Percentiles rank a stretch among this genome's conserved stretches.
Conservation (phyloP, 2,888 invertebrate species). For the Drosophila fungiperda region DNA sequence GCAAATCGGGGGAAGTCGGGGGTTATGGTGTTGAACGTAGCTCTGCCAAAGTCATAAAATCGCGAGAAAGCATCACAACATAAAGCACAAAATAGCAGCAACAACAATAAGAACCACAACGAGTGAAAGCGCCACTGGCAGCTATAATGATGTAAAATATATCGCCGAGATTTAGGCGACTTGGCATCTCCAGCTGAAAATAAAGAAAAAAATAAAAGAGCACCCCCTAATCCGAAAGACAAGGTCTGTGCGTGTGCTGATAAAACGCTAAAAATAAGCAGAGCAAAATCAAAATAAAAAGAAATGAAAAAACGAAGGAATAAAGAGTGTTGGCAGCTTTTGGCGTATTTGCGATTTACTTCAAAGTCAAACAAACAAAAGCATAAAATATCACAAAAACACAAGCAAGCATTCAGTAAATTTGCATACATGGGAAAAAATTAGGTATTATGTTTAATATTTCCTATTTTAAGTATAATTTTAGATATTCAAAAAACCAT, state of each 20-base stretch:
- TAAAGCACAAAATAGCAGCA: slow-evolving; percentile 57
- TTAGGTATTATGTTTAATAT: not conserved
- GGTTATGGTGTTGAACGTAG: slow-evolving; percentile 7
- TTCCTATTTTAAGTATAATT: not conserved
- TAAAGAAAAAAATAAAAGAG: not conserved
- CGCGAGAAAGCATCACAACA: slow-evolving; percentile 67
- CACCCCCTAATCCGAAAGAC: slow-evolving; percentile 29
- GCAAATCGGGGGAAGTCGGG: not conserved
- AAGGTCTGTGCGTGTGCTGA: slow-evolving; percentile 76
- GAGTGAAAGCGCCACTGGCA: slow-evolving; percentile 40
- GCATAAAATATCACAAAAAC: slow-evolving; percentile 61
- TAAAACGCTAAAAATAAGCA: slow-evolving; percentile 54
- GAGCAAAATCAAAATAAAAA: slow-evolving; percentile 26
- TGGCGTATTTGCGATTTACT: slow-evolving; percentile 58
- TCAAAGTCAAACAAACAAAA: slow-evolving; percentile 76
- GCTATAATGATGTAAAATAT: slow-evolving; percentile 79
- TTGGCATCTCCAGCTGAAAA: slow-evolving; percentile 32
- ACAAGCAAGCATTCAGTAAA: slow-evolving; percentile 22
- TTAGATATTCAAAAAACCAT: too few species aligned
- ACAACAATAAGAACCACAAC: slow-evolving; percentile 22
- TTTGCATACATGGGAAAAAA: not conserved
- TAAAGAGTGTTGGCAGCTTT: slow-evolving; percentile 54
- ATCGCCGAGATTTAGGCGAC: slow-evolving; percentile 77
- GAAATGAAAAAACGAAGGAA: slow-evolving; percentile 13
- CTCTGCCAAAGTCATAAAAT: slow-evolving; percentile 75